A percentile compares a stretch with the other conserved stretches of the same genome.
phyloP scores from a whole-genome alignment of 2,888 invertebrate genomes.

The Augiades crinisus region DNA sequence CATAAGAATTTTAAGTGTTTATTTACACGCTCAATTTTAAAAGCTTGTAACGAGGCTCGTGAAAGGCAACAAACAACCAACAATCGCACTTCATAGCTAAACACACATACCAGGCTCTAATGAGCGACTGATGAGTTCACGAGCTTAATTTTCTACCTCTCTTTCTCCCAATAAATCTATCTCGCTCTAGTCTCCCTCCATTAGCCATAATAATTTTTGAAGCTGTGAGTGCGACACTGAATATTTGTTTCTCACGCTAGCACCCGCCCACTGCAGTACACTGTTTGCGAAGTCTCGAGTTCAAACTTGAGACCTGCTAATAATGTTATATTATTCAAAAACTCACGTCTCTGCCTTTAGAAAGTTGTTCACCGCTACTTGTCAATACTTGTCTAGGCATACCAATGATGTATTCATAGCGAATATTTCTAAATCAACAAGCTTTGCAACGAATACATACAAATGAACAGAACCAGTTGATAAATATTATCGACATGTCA shows the following conservation, averaged over 20 bases:
- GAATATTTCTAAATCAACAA: too few species aligned
- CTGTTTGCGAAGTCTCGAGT: constrained; percentile 45
- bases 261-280: constrained; percentile 66
- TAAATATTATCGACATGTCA: too few species aligned
- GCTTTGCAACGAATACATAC: not conserved
- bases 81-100: not conserved
- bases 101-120: not conserved
- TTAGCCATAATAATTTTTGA: constrained; percentile 33
- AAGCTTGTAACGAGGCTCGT: not conserved
- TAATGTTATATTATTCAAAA: constrained; percentile 36
- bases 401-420: constrained; percentile 15
- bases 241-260: constrained; percentile 75
- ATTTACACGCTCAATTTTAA: not conserved
- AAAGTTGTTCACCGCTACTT: constrained; percentile 21
- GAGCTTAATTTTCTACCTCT: not conserved
- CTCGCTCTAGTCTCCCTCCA: constrained; percentile 30
- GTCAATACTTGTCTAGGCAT: constrained; percentile 15
- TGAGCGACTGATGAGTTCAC: not conserved
- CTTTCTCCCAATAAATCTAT: not conserved
- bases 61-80: too few species aligned
- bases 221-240: constrained; percentile 58
- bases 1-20: not conserved
- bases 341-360: constrained; percentile 26
- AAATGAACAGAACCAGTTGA: not conserved
- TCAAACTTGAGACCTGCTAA: constrained; percentile 38